Conservation (phyloP, 2,113 vertebrate species). For the Pomatorhinus ruficollis region DNA sequence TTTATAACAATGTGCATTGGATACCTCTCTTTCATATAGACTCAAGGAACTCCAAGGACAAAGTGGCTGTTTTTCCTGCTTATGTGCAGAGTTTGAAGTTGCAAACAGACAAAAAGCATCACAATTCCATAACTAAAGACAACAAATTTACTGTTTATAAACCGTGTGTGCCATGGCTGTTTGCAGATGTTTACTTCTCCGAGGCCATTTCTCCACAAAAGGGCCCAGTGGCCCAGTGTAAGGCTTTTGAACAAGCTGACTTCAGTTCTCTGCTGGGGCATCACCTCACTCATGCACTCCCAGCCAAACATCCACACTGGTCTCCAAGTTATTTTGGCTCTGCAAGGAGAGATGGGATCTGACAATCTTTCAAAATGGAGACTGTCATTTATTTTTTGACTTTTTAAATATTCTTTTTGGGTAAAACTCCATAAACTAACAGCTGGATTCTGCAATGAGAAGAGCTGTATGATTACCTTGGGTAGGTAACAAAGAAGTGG, state of each 20-base stretch:
- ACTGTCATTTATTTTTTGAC: background rate
- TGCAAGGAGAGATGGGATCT: background rate
- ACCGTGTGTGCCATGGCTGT: background rate
- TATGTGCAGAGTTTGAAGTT: background rate
- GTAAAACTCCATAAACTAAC: background rate
- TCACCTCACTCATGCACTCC: background rate
- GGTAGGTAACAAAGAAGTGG: slow-evolving; percentile 50
- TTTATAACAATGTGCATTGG: background rate
- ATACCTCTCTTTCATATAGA: background rate
- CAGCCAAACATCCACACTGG: background rate
- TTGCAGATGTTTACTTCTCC: background rate
- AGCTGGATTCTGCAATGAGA: background rate
- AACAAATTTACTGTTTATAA: background rate
- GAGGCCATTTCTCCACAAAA: background rate
- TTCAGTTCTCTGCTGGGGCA: background rate
- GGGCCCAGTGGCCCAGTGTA: background rate
- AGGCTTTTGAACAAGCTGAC: background rate
- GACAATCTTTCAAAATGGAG: background rate
- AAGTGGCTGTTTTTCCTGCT: background rate
- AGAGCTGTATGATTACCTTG: slow-evolving; percentile 31
- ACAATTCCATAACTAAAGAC: background rate
- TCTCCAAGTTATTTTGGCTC: slow-evolving; percentile 12
- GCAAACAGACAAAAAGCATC: background rate
- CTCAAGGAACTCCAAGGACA: background rate
- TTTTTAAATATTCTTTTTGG: background rate